Conservation (phyloP, 2,888 invertebrate genomes). For the Himalopsyche kuldschensis region DNA sequence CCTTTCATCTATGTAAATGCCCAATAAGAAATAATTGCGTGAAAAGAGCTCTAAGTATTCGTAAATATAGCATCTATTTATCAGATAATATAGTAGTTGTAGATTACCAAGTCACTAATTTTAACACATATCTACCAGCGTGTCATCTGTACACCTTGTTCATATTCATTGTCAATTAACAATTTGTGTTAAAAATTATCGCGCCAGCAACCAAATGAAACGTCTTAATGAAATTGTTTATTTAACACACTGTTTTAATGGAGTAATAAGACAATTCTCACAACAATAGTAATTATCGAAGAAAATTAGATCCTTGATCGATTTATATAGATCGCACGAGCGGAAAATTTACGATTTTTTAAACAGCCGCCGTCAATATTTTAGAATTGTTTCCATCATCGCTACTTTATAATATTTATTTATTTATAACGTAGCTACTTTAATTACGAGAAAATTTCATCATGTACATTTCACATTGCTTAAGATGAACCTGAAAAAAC, state of each 20-base stretch:
- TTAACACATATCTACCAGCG: constrained; percentile 31
- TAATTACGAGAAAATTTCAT: no score
- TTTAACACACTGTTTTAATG: constrained; percentile 2
- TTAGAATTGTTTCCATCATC: no score
- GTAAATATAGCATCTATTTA: background rate
- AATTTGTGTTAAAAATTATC: constrained; percentile 37
- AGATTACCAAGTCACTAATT: constrained; percentile 37
- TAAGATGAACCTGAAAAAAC: no score
- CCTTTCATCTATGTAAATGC: background rate
- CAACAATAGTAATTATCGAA: background rate
- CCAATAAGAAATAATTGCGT: background rate
- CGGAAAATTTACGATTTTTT: background rate
- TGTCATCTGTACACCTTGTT: constrained; percentile 13
- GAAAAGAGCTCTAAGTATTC: background rate
- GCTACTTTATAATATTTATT: no score
- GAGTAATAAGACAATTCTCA: background rate
- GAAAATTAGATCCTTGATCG: background rate
- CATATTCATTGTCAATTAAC: constrained; percentile 39
- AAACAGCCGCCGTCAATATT: no score
- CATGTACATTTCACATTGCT: no score
- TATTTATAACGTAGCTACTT: no score
- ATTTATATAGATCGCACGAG: background rate
- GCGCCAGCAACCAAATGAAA: background rate
- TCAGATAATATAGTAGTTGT: background rate
- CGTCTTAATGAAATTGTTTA: background rate